Evolutionary conservation across 2,113 vertebrate species (phyloP).

Genomic region (Mugil cephalus): DNA sequence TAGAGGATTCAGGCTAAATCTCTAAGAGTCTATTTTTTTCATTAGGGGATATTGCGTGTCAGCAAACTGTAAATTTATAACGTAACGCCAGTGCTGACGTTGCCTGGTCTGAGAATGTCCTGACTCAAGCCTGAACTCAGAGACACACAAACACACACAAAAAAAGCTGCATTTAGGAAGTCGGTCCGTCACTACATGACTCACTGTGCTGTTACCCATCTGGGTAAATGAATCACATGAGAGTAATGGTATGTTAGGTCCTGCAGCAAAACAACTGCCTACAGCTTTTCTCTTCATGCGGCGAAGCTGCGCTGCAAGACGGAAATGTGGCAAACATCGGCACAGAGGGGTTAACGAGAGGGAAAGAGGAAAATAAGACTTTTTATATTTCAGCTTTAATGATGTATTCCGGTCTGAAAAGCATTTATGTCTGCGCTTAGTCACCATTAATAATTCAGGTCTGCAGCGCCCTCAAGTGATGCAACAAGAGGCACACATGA

Average conservation of each 20-base stretch:
- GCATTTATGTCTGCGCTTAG: background rate
- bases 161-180: conserved; percentile 8
- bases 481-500: background rate
- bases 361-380: background rate
- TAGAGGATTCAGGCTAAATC: conserved; percentile 4
- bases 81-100: background rate
- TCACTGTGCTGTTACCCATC: conserved; percentile 31
- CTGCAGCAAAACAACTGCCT: conserved; percentile 11
- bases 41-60: background rate
- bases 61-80: background rate
- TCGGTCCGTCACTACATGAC: conserved; percentile 34
- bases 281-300: background rate
- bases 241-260: conserved; percentile 22
- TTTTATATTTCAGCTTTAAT: too few species aligned
- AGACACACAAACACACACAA: too few species aligned
- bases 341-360: background rate
- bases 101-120: conserved; percentile 13
- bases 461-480: conserved; percentile 42
- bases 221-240: conserved; percentile 43
- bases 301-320: background rate
- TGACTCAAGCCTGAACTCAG: conserved; percentile 20
- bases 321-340: background rate
- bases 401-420: background rate
- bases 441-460: background rate
- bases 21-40: background rate